A percentile compares a stretch with the other conserved stretches of the same genome.
Evolutionary conservation across 2,797 vertebrate genomes (phyloP).

Genomic region (Crenichthys baileyi): DNA sequence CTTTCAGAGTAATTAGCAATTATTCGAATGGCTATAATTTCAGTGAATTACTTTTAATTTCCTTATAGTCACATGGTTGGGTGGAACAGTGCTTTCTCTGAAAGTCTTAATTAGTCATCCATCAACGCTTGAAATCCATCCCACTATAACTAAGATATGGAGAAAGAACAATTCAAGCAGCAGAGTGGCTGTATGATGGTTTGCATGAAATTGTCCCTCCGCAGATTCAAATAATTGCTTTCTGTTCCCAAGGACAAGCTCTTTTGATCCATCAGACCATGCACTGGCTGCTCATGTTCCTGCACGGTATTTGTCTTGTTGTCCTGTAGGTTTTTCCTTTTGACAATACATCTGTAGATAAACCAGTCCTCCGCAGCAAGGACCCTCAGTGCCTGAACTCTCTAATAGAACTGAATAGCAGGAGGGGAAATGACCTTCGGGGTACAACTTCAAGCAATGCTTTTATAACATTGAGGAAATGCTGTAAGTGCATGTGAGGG

Average conservation of each 20-base stretch:
- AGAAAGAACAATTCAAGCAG: constrained; percentile 8
- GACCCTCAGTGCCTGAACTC: constrained; percentile 35
- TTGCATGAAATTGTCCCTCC: constrained; percentile 3
- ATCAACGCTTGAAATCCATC: constrained; percentile 35
- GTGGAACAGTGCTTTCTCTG: constrained; percentile 8
- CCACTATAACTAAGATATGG: constrained; percentile 12
- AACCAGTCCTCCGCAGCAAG: constrained; percentile 46
- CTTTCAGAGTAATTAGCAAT: neutral
- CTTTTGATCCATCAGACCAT: constrained; percentile 3
- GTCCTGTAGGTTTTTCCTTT: constrained; percentile 53
- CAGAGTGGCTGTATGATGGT: neutral
- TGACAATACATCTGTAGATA: constrained; percentile 46
- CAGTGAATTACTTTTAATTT: constrained; percentile 40
- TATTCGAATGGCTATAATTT: constrained; percentile 18
- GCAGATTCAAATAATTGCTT: constrained; percentile 15
- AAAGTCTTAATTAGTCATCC: constrained; percentile 41
- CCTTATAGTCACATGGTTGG: constrained; percentile 23
- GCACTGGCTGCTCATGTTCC: constrained; percentile 20
- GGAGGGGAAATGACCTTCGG: constrained; percentile 48
- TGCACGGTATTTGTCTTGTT: constrained; percentile 40
- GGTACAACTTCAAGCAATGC: constrained; percentile 45
- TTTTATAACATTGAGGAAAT: constrained; percentile 54
- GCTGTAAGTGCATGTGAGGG: neutral
- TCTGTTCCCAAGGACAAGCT: constrained; percentile 34
- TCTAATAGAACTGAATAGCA: constrained; percentile 53